Conservation (phyloP, 2,113 vertebrate genomes). For the Penelope pileata region DNA sequence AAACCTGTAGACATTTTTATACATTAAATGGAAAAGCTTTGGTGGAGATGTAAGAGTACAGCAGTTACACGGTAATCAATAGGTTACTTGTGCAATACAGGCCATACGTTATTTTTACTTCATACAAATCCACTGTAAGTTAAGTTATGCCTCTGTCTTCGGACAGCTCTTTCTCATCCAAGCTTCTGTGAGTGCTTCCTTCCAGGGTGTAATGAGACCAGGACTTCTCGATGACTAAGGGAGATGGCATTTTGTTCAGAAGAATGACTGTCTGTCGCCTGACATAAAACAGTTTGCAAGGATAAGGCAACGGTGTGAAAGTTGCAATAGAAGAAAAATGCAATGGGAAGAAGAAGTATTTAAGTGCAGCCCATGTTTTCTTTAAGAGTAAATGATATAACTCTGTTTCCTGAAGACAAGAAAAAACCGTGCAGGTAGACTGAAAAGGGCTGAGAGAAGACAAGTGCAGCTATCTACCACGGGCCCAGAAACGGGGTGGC, state of each 20-base stretch:
- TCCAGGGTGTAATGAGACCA: not conserved
- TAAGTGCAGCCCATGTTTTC: not conserved
- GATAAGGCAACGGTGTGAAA: not conserved
- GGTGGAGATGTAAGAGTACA: not conserved
- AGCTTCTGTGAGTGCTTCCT: not conserved
- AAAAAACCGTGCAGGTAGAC: not conserved
- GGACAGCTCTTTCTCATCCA: not conserved
- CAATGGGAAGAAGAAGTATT: not conserved
- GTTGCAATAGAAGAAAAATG: not conserved
- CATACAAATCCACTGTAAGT: slow-evolving; percentile 10
- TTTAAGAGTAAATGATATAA: not conserved
- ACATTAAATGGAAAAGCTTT: slow-evolving; percentile 9
- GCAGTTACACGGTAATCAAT: not conserved
- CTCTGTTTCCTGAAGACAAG: not conserved
- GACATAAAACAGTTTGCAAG: not conserved
- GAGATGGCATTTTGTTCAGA: not conserved
- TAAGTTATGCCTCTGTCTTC: not conserved
- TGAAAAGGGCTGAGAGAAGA: not conserved
- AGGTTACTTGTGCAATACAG: slow-evolving; percentile 30
- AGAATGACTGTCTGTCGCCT: not conserved
- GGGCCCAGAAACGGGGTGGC: not conserved
- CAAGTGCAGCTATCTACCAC: not conserved
- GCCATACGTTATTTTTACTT: not conserved
- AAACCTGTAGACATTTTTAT: not conserved
- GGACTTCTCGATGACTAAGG: not conserved